These are phyloP conservation scores for Corbicula japonica DNA, from an alignment of 2,888 invertebrate species.

Conservation along the genomic window DNA sequence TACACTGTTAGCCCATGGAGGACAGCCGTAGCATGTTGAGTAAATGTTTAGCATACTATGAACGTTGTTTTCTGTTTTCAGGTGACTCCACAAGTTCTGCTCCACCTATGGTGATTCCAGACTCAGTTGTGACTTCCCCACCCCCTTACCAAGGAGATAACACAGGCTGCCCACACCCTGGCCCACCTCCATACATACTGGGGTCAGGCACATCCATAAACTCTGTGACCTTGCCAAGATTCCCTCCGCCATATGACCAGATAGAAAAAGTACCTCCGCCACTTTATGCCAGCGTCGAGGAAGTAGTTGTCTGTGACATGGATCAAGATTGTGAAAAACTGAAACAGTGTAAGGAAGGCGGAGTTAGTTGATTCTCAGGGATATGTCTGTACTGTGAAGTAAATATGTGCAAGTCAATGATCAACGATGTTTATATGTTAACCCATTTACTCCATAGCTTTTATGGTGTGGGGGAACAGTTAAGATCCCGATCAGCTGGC, in stretches of 20 bases:
- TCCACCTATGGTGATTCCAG: conserved; percentile 47
- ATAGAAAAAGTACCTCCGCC: conserved; percentile 59
- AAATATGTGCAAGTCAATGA: too few relatives aligned
- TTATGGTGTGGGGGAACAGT: too few relatives aligned
- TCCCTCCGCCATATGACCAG: conserved; percentile 57
- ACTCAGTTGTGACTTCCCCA: conserved; percentile 51
- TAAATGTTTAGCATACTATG: too few relatives aligned
- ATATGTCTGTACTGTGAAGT: not conserved
- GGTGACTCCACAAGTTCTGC: conserved; percentile 27
- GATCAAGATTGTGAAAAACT: conserved; percentile 17
- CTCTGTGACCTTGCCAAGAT: conserved; percentile 57
- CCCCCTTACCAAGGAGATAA: conserved; percentile 61
- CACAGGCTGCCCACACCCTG: conserved; percentile 62
- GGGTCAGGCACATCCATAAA: conserved; percentile 66
- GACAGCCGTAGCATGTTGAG: too few relatives aligned
- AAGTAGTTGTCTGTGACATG: conserved; percentile 21
- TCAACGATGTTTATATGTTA: too few relatives aligned
- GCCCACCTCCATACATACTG: conserved; percentile 61
- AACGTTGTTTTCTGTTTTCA: conserved; percentile 4
- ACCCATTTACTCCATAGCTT: too few relatives aligned
- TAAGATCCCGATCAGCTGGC: too few relatives aligned
- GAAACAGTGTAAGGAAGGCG: conserved; percentile 1
- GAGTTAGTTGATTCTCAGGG: not conserved
- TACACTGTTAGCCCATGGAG: too few relatives aligned
- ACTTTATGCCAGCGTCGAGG: conserved; percentile 53